Evolutionary conservation across 1,140 invertebrate genomes (phyloP).

Genomic region (Homalodisca vitripennis): DNA sequence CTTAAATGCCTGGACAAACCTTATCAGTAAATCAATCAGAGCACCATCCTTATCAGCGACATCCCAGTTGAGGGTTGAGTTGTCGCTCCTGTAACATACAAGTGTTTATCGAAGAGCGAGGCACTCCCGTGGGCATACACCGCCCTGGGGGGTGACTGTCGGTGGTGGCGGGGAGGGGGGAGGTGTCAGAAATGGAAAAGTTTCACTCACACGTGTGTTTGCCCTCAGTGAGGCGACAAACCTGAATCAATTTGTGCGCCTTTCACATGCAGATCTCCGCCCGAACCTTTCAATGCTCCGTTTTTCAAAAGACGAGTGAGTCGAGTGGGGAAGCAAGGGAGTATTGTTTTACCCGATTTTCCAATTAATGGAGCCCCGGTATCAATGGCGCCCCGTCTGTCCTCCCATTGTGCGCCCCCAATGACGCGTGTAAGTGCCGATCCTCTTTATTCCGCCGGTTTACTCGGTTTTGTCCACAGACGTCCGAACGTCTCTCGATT

Average conservation of each 20-base stretch:
- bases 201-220: conserved; percentile 13
- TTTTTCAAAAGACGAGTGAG: neutral
- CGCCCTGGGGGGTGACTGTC: neutral
- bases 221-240: conserved; percentile 12
- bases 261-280: conserved; percentile 9
- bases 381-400: neutral
- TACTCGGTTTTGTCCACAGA: too few species aligned
- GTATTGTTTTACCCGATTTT: neutral
- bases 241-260: conserved; percentile 14
- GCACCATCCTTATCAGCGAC: neutral
- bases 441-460: too few species aligned
- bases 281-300: neutral
- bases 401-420: neutral
- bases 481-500: too few species aligned
- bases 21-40: neutral
- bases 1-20: neutral
- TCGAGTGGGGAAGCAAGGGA: neutral
- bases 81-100: neutral
- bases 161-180: neutral
- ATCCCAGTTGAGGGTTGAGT: neutral
- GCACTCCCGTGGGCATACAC: conserved; percentile 1
- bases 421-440: neutral
- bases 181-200: conserved; percentile 24
- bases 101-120: conserved; percentile 1
- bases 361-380: neutral